Evolutionary conservation across 2,113 vertebrate species (phyloP), one percentile per base, ranked within the genome.

Genomic region (Laterallus jamaicensis): DNA sequence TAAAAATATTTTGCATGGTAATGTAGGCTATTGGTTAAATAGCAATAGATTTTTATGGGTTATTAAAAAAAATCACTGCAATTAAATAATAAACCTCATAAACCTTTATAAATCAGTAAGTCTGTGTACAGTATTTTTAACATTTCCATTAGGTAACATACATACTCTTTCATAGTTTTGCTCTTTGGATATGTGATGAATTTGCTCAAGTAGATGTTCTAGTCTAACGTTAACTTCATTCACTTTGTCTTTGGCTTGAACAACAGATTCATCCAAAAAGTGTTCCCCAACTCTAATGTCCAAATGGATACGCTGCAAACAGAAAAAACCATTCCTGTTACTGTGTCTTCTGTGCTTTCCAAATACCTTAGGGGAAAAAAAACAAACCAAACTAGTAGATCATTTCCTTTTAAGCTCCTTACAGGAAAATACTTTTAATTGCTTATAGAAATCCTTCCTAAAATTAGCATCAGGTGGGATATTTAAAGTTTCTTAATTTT

Each of bases 121-220:
- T 3, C 14, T 17, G 3, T 19, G 4, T 37, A 29, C 28, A 83
- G 6, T 42, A 40, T 44, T 81, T 82, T 64, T 71, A 39, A 39
- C 6, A 55, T 63, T 76, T 85, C 20, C 25, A 6, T 52, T 79
- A 58, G 5, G 7, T 19, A 74, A 49, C 64, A 75, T 49, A 96
- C 96, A 49, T 98, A 99, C 99, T 97, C 99, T 98, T 90, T 99
- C 99, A 95, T 99, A 99, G 87, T 98, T 97, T 94, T 99, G 99
- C 82, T 99, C 98, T 92, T 94, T 99, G 88, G 96, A 92, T 91
- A 99, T 98, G 29, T 98, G 98, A 56, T 96, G 83, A 84, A 98
- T 98, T 97, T 99, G 98, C 91, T 98, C 98, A 31, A 96, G 97
- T 37, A 99, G 97, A 85, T 99, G 98, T 40, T 94, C 97, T 60